Conservation (phyloP, 2,888 invertebrate species). For the Herminia tarsipennalis region DNA sequence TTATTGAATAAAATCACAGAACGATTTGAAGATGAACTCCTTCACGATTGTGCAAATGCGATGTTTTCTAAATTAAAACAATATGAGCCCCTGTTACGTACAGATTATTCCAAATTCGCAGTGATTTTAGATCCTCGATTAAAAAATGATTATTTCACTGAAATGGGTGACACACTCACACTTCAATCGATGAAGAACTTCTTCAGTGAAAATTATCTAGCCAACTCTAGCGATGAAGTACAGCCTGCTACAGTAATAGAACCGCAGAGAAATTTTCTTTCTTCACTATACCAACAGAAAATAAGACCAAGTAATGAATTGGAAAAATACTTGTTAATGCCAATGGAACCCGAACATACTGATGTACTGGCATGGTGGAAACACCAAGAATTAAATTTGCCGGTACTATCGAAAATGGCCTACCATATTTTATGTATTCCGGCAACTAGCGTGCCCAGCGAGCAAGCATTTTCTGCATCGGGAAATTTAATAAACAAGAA, state of each 20-base stretch:
- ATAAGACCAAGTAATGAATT: too few species aligned
- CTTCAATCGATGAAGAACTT: not conserved
- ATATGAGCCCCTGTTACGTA: not conserved
- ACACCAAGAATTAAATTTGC: too few species aligned
- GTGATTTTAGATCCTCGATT: not conserved
- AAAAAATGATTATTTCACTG: not conserved
- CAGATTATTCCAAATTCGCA: not conserved
- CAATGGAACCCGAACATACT: too few species aligned
- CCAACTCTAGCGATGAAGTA: not conserved
- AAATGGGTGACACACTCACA: not conserved
- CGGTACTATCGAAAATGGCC: too few species aligned
- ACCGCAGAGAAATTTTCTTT: slow-evolving; percentile 22
- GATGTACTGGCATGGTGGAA: too few species aligned
- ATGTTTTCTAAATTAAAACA: slow-evolving; percentile 2
- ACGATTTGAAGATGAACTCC: not conserved
- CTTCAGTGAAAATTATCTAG: not conserved
- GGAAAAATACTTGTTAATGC: too few species aligned
- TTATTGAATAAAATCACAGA: not conserved
- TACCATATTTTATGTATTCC: too few species aligned
- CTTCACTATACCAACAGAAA: too few species aligned
- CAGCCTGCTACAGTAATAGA: not conserved
- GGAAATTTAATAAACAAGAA: too few species aligned
- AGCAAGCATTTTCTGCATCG: too few species aligned
- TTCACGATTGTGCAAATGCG: slow-evolving; percentile 23
- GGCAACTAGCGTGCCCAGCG: too few species aligned